Conservation (phyloP, 2,113 vertebrate genomes). For the Piprites chloris region DNA sequence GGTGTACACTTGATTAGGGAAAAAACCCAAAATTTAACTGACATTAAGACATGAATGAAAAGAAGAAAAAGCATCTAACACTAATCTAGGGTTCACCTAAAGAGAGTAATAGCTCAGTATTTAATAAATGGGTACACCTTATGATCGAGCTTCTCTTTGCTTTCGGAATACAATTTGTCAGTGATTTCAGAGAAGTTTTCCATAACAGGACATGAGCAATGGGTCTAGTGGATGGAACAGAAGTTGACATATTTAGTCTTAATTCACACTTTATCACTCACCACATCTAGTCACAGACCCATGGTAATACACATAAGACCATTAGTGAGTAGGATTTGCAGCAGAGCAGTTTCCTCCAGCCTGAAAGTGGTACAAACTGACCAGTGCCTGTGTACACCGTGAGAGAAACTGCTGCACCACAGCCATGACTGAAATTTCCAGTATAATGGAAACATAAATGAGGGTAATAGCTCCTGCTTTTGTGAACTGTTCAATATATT, state of each 20-base stretch:
- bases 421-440: background rate
- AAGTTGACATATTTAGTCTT: background rate
- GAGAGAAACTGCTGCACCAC: background rate
- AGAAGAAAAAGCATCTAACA: background rate
- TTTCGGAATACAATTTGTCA: background rate
- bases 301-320: background rate
- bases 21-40: background rate
- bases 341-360: background rate
- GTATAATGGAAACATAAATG: background rate
- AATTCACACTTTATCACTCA: background rate
- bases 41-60: background rate
- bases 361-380: background rate
- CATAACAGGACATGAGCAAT: background rate
- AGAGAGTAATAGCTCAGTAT: background rate
- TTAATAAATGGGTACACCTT: background rate
- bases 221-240: background rate
- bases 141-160: background rate
- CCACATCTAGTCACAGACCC: background rate
- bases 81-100: background rate
- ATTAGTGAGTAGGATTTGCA: background rate
- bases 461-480: background rate
- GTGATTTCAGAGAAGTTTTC: background rate
- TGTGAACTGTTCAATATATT: background rate
- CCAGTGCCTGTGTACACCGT: fast-evolving
- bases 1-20: background rate